Percentiles rank a stretch among this genome's conserved stretches.
Evolutionary conservation across 2,888 invertebrate species (phyloP).

Genomic region (Hermodice carunculata): DNA sequence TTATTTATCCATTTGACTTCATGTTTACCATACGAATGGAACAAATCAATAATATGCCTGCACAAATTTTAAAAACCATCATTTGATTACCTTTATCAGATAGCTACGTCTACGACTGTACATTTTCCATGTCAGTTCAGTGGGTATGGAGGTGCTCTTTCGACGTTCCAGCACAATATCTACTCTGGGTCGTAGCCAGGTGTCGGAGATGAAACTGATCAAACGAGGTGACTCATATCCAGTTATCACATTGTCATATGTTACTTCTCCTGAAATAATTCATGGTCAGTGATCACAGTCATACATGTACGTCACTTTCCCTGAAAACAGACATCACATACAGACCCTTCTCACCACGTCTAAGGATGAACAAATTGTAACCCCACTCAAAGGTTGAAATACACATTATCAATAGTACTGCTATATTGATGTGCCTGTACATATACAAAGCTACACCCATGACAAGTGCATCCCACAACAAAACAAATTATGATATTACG

Average conservation of each 20-base stretch:
- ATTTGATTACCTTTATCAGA: constrained; percentile 12
- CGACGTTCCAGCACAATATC: constrained; percentile 27
- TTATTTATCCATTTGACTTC: too few relatives aligned
- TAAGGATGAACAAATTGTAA: too few relatives aligned
- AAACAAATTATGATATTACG: too few relatives aligned
- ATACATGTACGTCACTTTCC: too few relatives aligned
- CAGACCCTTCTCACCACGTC: too few relatives aligned
- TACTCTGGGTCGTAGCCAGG: constrained; percentile 18
- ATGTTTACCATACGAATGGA: too few relatives aligned
- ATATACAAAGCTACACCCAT: too few relatives aligned
- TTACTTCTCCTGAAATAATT: constrained; percentile 8
- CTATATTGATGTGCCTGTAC: too few relatives aligned
- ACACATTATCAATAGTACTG: neutral
- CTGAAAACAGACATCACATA: too few relatives aligned
- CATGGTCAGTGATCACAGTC: too few relatives aligned
- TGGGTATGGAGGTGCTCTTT: constrained; percentile 9
- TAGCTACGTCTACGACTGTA: constrained; percentile 1
- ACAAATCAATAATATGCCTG: neutral
- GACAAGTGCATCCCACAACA: too few relatives aligned
- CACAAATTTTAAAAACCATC: too few relatives aligned
- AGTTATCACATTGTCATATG: constrained; percentile 21
- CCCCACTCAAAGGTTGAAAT: neutral
- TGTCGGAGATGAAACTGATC: constrained; percentile 28
- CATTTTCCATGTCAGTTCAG: neutral
- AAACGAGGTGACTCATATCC: constrained; percentile 35